Percentiles rank a stretch among this genome's conserved stretches.
Evolutionary conservation across 2,797 vertebrate species (phyloP).

Genomic region (Tragelaphus eurycerus): DNA sequence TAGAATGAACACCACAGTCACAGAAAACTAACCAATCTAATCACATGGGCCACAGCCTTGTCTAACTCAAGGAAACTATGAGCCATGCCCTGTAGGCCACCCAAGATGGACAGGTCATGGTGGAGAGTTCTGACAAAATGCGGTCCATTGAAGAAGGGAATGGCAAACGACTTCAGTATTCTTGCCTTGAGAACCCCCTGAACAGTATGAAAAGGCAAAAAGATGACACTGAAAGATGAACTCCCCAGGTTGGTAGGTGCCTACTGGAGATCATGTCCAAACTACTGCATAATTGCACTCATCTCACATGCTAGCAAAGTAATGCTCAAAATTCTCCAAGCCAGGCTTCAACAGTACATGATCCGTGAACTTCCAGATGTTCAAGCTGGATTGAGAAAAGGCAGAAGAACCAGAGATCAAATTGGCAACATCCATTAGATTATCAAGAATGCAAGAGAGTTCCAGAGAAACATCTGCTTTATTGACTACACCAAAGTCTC

Average conservation of each 20-base stretch:
- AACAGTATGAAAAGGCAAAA: not conserved
- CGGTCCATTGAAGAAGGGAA: not conserved
- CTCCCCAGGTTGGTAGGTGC: not conserved
- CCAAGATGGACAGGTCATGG: not conserved
- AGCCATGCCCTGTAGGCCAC: not conserved
- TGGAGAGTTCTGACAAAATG: not conserved
- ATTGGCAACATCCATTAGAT: not conserved
- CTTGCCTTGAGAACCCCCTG: not conserved
- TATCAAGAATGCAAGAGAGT: not conserved
- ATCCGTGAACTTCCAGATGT: not conserved
- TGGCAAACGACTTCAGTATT: not conserved
- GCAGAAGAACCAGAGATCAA: not conserved
- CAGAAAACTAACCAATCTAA: not conserved
- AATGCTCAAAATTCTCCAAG: not conserved
- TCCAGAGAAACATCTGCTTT: not conserved
- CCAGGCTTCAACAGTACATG: not conserved
- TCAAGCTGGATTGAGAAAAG: not conserved
- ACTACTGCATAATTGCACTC: fast-evolving
- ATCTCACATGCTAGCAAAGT: not conserved
- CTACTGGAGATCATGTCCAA: not conserved
- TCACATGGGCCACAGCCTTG: not conserved
- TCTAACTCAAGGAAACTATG: not conserved
- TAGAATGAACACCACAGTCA: not conserved
- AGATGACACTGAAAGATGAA: not conserved
- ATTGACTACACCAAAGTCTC: not conserved